Evolutionary conservation across 2,888 invertebrate genomes (phyloP), one percentile per base, ranked within the genome.

Genomic region (Drosophila rubida): DNA sequence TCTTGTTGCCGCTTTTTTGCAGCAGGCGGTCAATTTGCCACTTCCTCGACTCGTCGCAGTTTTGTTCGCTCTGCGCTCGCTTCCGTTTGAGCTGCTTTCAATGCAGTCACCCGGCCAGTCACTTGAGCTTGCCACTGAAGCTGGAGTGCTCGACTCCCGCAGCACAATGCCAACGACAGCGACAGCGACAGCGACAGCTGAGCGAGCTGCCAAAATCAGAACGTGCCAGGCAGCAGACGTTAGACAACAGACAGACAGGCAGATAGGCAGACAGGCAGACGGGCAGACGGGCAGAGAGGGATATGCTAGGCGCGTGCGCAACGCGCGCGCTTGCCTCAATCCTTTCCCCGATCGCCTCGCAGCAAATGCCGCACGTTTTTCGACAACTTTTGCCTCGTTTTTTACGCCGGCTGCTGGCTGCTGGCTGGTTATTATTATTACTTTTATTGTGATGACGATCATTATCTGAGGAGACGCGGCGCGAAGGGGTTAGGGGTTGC

Each of bases 1-100:
- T 25, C 7, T 25, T 25, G 23, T 23, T 23, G 23, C 23, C n/a
- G 19, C 7, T 4, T 25, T 25, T 60, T 51, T 79, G 76, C 89
- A 87, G 90, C 91, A 88, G 91, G 90, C 90, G 90, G 92, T 91
- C 90, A 91, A 90, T 91, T 92, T 90, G 91, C 85, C 86, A 88
- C 87, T 90, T 90, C 90, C 90, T 86, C 51, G 80, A 84, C 78
- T 68, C 50, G 39, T 35, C 42, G 30, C 44, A 45, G 39, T 46
- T 61, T 49, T 41, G 54, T 39, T 42, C 48, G 4, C 45, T 4
- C 45, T 58, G 45, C 37, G 67, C 54, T 44, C 37, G 61, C 66
- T 78, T 81, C 78, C 70, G 73, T 70, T 66, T 80, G 80, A 76
- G 75, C 76, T 68, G 78, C 49, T 70, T 70, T 75, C 70, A 78